phyloP scores from a whole-genome alignment of 1,140 invertebrate species.

The Cataglyphis hispanica region DNA sequence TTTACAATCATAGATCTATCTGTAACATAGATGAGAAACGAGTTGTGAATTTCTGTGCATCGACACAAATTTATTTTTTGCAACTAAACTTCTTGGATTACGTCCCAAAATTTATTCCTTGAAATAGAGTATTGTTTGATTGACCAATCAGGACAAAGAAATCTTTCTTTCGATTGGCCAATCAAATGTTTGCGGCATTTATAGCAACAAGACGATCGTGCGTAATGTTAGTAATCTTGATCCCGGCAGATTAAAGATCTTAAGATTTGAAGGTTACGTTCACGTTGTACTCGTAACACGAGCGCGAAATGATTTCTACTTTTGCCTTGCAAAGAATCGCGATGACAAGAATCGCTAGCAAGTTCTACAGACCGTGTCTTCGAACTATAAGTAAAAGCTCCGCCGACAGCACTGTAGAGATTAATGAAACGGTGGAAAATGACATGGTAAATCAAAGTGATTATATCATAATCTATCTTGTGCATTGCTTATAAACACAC shows the following conservation, averaged over 20 bases:
- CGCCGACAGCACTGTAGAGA: not conserved
- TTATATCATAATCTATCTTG: not conserved
- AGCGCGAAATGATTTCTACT: slow-evolving; percentile 12
- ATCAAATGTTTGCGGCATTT: too few species aligned
- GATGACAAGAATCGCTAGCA: not conserved
- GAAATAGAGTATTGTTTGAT: too few species aligned
- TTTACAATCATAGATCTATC: not conserved
- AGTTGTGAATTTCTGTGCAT: too few species aligned
- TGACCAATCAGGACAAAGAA: too few species aligned
- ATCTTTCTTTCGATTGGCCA: too few species aligned
- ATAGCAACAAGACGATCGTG: too few species aligned
- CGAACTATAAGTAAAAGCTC: slow-evolving; percentile 9
- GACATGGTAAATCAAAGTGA: slow-evolving; percentile 25
- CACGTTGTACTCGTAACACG: not conserved
- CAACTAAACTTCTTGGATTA: too few species aligned
- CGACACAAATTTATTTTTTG: too few species aligned
- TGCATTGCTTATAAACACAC: not conserved
- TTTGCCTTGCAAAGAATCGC: not conserved
- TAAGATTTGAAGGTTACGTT: slow-evolving; percentile 1
- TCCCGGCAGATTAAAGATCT: too few species aligned
- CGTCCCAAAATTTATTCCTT: too few species aligned
- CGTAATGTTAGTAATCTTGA: too few species aligned
- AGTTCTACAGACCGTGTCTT: not conserved
- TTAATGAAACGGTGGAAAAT: not conserved
- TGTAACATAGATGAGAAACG: too few species aligned